Evolutionary conservation across 2,113 vertebrate genomes (phyloP), one percentile per base, ranked within the genome.

Genomic region (Rhabdornis inornatus): DNA sequence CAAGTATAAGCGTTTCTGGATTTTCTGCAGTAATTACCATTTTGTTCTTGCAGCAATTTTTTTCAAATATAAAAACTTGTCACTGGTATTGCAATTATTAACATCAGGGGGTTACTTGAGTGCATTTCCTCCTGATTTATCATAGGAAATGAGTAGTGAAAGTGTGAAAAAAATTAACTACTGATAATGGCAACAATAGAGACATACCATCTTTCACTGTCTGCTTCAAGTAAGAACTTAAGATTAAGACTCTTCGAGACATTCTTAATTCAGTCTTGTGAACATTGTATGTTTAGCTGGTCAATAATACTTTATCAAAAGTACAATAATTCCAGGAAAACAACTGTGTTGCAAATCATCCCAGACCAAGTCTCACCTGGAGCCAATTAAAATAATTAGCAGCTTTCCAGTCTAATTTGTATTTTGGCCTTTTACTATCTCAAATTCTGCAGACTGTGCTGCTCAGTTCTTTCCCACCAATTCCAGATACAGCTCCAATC

Each of bases 1-100:
- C 68, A 89, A 81, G 39, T n/a, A 52, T 30, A 55, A 71, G 66
- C 19, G 27, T 57, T 96, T 88, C 49, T 85, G 28, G 23, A 56
- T 78, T 87, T 30, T 66, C 68, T 74, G 22, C 45, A 55, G 45
- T 57, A 93, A 95, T 72, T 86, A 70, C 8, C 5, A 37, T 77
- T 77, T 72, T 83, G 19, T 60, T 94, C 35, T 69, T 57, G 47
- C 20, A 61, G 22, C 0, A 2, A 4, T 68, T 71, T 90, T 79
- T 60, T 66, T 69, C 20, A 79, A 68, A 79, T 68, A 55, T 5
- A 76, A 71, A 45, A 42, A 20, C 52, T 63, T 56, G 37, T 56
- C 57, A 61, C 11, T 40, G 4, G 11, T 37, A 31, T 44, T 69
- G 44, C 52, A 83, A 53, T 87, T 71, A 90, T 31, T 69, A 85